Percentiles rank a stretch among this genome's conserved stretches.
These are phyloP conservation scores for Ptilonorhynchus violaceus DNA, from an alignment of 2,113 vertebrate species.

Conservation along the genomic window DNA sequence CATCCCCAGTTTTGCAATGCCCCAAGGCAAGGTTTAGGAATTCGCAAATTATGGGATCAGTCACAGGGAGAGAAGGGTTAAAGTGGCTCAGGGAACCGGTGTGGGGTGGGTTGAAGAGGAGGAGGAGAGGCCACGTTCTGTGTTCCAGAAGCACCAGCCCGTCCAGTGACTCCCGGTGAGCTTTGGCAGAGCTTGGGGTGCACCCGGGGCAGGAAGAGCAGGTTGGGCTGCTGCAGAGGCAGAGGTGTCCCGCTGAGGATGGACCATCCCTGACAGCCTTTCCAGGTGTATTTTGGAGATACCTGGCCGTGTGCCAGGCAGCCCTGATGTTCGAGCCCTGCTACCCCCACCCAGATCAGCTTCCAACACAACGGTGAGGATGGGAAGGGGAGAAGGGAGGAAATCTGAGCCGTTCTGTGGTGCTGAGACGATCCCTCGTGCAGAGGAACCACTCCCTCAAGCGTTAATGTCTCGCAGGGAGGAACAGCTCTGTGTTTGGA, in stretches of 20 bases:
- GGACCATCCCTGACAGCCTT: not conserved
- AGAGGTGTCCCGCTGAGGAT: not conserved
- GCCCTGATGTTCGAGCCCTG: not conserved
- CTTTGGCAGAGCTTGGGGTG: not conserved
- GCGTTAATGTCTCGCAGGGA: conserved; percentile 1
- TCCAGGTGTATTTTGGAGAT: not conserved
- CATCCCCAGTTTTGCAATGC: not conserved
- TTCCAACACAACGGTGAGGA: fast-evolving
- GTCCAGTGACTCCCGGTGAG: not conserved
- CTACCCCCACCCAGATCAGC: not conserved
- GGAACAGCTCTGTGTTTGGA: not conserved
- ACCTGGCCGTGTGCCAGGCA: fast-evolving
- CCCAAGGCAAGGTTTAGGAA: not conserved
- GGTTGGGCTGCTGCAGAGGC: not conserved
- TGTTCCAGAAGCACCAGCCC: not conserved
- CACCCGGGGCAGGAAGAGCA: not conserved
- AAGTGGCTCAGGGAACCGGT: not conserved
- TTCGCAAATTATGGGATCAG: fast-evolving
- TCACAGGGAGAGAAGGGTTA: not conserved
- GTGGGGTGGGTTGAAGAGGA: not conserved
- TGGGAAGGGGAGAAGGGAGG: not conserved
- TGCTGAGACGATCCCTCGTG: not conserved
- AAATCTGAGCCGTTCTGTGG: fast-evolving
- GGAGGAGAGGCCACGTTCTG: not conserved
- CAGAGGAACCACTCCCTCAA: not conserved